These are phyloP conservation scores for Indicator maculatus DNA, from an alignment of 2,113 vertebrate species.

Conservation along the genomic window DNA sequence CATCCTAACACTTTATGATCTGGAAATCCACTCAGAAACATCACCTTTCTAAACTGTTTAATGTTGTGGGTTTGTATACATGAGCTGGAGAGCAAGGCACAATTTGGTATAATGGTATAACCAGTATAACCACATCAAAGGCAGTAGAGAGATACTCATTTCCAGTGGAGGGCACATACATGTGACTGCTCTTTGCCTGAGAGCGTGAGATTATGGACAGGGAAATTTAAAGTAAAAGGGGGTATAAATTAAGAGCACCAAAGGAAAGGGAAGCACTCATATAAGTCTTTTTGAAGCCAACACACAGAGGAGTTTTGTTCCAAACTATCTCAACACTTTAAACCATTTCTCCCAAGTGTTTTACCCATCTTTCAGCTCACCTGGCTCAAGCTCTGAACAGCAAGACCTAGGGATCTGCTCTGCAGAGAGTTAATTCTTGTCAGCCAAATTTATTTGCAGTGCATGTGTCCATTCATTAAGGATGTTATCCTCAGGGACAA, in stretches of 20 bases:
- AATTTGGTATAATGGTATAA: neutral
- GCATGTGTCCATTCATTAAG: neutral
- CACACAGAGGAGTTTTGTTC: neutral
- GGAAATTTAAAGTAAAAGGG: neutral
- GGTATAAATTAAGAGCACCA: neutral
- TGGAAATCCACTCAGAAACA: neutral
- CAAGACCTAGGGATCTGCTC: neutral
- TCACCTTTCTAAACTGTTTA: neutral
- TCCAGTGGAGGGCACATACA: neutral
- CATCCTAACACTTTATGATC: neutral
- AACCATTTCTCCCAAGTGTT: neutral
- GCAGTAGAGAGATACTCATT: neutral
- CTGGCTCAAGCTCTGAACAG: neutral
- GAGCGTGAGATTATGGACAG: neutral
- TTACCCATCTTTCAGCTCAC: fast-evolving
- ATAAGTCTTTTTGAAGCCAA: neutral
- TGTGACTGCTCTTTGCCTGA: neutral
- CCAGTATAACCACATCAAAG: slow-evolving; percentile 25
- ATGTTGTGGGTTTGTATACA: neutral
- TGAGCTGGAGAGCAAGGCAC: neutral
- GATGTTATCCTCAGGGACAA: neutral
- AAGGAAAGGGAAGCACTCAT: neutral
- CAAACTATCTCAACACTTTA: neutral
- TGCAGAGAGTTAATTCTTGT: neutral
- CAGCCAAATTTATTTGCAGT: neutral